Evolutionary conservation across 1,140 invertebrate species (phyloP).

Genomic region (Ceratina australensis): DNA sequence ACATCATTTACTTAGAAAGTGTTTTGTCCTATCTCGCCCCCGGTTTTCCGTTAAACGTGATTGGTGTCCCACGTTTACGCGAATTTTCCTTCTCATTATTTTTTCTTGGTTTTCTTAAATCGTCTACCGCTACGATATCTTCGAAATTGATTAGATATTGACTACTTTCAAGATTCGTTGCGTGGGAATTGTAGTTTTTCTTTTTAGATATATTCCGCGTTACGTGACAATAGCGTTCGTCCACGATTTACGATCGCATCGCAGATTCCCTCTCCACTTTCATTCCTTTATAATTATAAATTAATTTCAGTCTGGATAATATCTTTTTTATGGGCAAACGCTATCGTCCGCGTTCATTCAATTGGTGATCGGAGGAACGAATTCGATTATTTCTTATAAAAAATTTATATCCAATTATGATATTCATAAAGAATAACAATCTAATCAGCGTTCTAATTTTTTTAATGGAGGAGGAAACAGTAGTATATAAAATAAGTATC

Average conservation of each 20-base stretch:
- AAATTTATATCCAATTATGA: neutral
- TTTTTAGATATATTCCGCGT: conserved; percentile 23
- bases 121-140: conserved; percentile 54
- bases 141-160: conserved; percentile 67
- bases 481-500: neutral
- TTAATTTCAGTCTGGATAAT: no score
- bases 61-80: neutral
- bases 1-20: conserved; percentile 36
- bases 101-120: conserved; percentile 32
- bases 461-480: neutral
- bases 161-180: conserved; percentile 74
- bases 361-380: conserved; percentile 25
- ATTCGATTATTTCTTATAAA: neutral
- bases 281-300: no score
- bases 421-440: neutral
- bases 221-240: conserved; percentile 32
- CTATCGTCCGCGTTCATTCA: conserved; percentile 42
- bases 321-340: neutral
- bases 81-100: neutral
- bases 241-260: conserved; percentile 18
- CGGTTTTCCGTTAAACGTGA: conserved; percentile 15
- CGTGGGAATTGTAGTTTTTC: conserved; percentile 62
- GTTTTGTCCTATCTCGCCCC: conserved; percentile 18
- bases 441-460: neutral
- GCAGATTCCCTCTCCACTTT: neutral